These are phyloP conservation scores for Melanostigma gelatinosum DNA, from an alignment of 2,113 vertebrate genomes.

Conservation along the genomic window DNA sequence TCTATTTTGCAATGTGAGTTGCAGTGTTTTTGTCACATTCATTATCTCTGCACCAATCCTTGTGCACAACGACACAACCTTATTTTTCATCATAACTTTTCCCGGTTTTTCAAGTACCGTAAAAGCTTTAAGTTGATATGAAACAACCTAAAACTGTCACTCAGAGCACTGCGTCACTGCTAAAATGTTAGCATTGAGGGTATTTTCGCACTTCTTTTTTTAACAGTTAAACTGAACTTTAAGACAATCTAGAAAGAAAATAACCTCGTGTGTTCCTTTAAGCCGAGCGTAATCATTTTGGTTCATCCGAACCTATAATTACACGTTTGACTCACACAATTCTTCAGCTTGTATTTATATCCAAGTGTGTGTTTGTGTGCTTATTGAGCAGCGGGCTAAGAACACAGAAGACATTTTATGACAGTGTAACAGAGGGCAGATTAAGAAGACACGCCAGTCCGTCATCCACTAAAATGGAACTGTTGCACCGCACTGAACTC, in stretches of 20 bases:
- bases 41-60: background rate
- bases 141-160: background rate
- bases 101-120: too few species aligned
- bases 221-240: background rate
- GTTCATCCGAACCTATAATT: constrained; percentile 29
- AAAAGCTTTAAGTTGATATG: background rate
- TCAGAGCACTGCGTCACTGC: background rate
- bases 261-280: constrained; percentile 4
- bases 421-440: constrained; percentile 31
- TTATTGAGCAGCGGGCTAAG: constrained; percentile 11
- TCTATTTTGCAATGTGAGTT: background rate
- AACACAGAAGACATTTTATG: constrained; percentile 38
- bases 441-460: constrained; percentile 48
- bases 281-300: constrained; percentile 10
- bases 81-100: background rate
- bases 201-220: background rate
- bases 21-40: background rate
- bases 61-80: background rate
- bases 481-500: background rate
- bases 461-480: constrained; percentile 44
- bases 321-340: constrained; percentile 30
- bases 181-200: background rate
- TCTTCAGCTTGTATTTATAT: constrained; percentile 7
- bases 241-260: constrained; percentile 1
- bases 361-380: background rate